Evolutionary conservation across 2,888 invertebrate genomes (phyloP).

Genomic region (Ariolimax columbianus): DNA sequence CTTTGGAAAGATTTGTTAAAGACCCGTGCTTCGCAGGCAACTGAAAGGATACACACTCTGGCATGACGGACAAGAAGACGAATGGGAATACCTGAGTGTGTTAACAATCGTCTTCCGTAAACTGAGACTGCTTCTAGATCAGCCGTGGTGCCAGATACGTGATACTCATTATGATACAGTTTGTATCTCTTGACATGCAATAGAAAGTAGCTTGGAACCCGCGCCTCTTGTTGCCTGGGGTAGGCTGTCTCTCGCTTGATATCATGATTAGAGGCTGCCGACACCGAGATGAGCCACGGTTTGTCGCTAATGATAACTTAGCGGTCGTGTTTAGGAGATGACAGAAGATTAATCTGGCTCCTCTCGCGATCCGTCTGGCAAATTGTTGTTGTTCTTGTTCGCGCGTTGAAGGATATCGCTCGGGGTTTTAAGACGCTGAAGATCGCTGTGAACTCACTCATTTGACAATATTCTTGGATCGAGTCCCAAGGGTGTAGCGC

Average conservation of each 20-base stretch:
- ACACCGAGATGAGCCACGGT: neutral
- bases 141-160: neutral
- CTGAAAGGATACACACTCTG: too few relatives aligned
- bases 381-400: constrained; percentile 18
- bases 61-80: neutral
- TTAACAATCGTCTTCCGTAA: neutral
- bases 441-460: neutral
- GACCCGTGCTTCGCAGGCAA: too few relatives aligned
- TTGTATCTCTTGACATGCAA: neutral
- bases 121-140: neutral
- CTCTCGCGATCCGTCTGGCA: neutral
- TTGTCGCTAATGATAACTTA: constrained; percentile 26
- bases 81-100: neutral
- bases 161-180: neutral
- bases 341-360: neutral
- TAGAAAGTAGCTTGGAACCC: neutral
- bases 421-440: neutral
- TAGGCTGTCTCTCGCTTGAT: neutral
- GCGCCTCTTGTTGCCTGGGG: constrained; percentile 4
- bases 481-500: neutral
- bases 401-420: neutral
- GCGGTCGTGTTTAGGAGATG: constrained; percentile 12
- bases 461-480: constrained; percentile 15
- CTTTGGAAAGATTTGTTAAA: too few relatives aligned
- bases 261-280: constrained; percentile 18